phyloP scores from a whole-genome alignment of 2,113 vertebrate genomes.

The Cygnus buccinator region DNA sequence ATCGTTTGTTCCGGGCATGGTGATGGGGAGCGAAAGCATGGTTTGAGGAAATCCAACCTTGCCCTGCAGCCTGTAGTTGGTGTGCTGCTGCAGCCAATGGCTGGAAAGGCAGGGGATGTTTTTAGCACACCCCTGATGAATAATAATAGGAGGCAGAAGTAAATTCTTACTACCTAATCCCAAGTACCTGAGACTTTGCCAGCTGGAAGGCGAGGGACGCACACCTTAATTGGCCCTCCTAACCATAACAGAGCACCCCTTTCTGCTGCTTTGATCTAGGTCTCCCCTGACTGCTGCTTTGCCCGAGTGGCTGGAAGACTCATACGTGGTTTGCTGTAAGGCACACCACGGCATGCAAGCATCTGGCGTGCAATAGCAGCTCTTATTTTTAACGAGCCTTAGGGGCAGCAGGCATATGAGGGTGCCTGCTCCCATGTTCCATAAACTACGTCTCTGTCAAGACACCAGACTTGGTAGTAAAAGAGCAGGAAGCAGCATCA shows the following conservation, averaged over 20 bases:
- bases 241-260: constrained; percentile 7
- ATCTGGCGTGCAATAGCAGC: constrained; percentile 20
- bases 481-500: neutral
- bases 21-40: neutral
- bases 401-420: neutral
- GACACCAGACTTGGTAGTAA: neutral
- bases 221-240: constrained; percentile 9
- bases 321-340: neutral
- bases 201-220: neutral
- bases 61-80: neutral
- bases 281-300: constrained; percentile 10
- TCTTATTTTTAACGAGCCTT: neutral
- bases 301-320: neutral
- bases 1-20: neutral
- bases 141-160: neutral
- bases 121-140: neutral
- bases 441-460: neutral
- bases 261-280: constrained; percentile 7
- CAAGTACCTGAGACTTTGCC: neutral
- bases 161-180: constrained; percentile 10
- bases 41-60: neutral
- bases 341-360: constrained; percentile 30
- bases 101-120: neutral
- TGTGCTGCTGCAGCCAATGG: neutral
- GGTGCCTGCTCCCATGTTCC: neutral